Conservation (phyloP, 2,888 invertebrate species). For the Aporophyla nigra region DNA sequence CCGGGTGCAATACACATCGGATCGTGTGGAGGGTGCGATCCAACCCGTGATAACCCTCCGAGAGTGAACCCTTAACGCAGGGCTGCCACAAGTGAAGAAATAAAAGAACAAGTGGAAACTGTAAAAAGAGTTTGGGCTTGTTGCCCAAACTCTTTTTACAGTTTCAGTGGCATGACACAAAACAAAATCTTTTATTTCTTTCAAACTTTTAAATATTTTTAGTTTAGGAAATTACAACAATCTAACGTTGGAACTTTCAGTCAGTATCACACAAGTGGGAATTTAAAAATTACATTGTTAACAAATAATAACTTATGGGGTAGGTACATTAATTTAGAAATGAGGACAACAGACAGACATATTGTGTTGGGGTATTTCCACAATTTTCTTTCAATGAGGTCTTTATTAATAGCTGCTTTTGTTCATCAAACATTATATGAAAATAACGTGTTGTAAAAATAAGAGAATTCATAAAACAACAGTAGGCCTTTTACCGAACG, state of each 20-base stretch:
- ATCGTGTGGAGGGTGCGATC: constrained; percentile 74
- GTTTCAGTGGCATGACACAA: too few species aligned
- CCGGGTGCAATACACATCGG: constrained; percentile 53
- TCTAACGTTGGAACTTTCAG: background rate
- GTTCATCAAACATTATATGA: background rate
- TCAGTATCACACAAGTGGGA: background rate
- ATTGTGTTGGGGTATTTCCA: background rate
- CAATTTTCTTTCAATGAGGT: too few species aligned
- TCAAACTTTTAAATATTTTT: background rate
- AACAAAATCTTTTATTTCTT: background rate
- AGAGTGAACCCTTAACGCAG: constrained; percentile 75
- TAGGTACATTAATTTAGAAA: background rate
- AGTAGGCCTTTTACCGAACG: background rate
- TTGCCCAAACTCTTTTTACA: too few species aligned
- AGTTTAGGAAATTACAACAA: background rate
- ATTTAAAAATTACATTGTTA: background rate
- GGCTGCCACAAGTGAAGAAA: constrained; percentile 68
- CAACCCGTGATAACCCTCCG: constrained; percentile 79
- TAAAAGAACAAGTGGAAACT: background rate
- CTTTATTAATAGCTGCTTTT: background rate
- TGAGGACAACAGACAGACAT: background rate
- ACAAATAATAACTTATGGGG: background rate
- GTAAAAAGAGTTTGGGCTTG: background rate
- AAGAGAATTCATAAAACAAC: background rate
- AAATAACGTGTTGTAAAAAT: background rate